These are phyloP conservation scores for Drosophila seguyi DNA, from an alignment of 1,140 invertebrate genomes.

Conservation along the genomic window DNA sequence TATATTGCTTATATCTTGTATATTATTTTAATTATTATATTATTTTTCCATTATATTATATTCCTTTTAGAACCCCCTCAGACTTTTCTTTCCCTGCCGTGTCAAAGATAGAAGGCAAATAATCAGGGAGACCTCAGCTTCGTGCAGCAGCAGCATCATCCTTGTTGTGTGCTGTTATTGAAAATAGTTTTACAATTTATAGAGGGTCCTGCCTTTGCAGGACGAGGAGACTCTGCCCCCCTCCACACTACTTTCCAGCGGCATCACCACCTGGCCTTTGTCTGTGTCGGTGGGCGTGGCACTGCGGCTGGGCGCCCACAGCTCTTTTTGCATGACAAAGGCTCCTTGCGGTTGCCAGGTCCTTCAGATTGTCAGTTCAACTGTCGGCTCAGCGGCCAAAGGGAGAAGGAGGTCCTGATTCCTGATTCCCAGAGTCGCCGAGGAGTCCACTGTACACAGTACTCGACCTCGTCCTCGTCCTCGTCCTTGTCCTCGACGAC, in stretches of 20 bases:
- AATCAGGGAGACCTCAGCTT: conserved; percentile 45
- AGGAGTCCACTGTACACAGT: conserved; percentile 10
- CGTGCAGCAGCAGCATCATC: conserved; percentile 19
- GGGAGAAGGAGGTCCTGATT: conserved; percentile 8
- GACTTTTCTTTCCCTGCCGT: conserved; percentile 2
- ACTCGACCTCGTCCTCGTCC: conserved; percentile 25
- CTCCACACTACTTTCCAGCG: background rate
- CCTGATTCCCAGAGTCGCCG: conserved; percentile 8
- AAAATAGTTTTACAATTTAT: conserved; percentile 83
- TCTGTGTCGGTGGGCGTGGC: conserved; percentile 36
- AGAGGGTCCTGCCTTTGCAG: conserved; percentile 32
- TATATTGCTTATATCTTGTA: background rate
- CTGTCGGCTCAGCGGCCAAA: conserved; percentile 69
- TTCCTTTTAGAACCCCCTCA: background rate
- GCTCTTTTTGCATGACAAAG: conserved; percentile 76
- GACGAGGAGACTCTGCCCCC: background rate
- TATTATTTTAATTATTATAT: too few species aligned
- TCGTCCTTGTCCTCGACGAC: conserved; percentile 16
- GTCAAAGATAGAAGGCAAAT: conserved; percentile 50
- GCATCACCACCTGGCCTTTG: conserved; percentile 40
- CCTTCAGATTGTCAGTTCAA: conserved; percentile 80
- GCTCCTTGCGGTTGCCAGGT: conserved; percentile 58
- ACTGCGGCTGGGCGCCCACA: conserved; percentile 34
- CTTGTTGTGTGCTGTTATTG: conserved; percentile 74
- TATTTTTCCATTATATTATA: background rate